These are phyloP conservation scores for Panulirus ornatus DNA, from an alignment of 1,140 invertebrate species.

Conservation along the genomic window DNA sequence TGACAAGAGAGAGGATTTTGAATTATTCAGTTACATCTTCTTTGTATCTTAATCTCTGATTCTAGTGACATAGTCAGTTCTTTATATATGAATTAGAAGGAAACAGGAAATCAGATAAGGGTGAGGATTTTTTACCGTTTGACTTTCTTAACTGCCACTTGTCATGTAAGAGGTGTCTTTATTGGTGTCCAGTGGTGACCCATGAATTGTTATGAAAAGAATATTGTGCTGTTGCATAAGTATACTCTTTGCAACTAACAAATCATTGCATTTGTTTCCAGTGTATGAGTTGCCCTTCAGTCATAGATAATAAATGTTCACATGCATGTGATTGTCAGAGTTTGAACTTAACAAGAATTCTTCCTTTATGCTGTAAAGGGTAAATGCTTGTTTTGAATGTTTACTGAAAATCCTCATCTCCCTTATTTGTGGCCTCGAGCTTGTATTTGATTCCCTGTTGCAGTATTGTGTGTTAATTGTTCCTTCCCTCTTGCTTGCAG, in stretches of 20 bases:
- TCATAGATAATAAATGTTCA: neutral
- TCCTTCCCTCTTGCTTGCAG: constrained; percentile 73
- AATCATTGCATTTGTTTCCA: neutral
- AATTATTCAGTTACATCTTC: neutral
- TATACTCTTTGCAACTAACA: neutral
- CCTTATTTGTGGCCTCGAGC: neutral
- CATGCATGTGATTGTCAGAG: constrained; percentile 20
- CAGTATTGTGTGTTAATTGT: constrained; percentile 67
- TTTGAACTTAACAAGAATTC: neutral
- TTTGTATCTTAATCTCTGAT: neutral
- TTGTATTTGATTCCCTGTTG: constrained; percentile 59
- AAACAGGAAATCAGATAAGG: constrained; percentile 51
- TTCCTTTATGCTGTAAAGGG: neutral
- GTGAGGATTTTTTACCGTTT: constrained; percentile 17
- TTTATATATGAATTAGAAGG: constrained; percentile 14
- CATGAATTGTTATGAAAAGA: neutral
- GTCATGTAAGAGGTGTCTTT: neutral
- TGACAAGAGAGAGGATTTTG: neutral
- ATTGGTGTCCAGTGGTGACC: neutral
- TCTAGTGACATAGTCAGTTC: neutral
- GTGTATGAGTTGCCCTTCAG: neutral
- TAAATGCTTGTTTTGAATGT: neutral
- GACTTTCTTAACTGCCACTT: neutral
- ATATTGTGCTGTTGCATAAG: neutral
- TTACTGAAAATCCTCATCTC: constrained; percentile 37